Percentiles rank a stretch among this genome's conserved stretches.
Evolutionary conservation across 2,888 invertebrate genomes (phyloP).

Genomic region (Villa cingulata): DNA sequence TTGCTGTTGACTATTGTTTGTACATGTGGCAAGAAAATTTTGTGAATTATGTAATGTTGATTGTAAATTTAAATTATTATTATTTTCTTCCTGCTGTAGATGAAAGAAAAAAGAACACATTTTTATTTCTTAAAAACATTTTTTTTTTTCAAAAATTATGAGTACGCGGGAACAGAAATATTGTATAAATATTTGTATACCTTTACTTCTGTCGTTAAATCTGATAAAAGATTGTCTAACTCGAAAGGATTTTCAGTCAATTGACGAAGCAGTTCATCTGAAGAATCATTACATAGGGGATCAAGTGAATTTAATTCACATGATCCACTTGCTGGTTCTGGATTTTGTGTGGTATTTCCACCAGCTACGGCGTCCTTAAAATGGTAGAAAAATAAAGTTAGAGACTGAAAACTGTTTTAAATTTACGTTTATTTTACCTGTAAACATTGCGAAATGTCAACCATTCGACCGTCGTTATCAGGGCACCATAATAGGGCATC

Average conservation of each 20-base stretch:
- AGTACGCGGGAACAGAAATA: too few relatives aligned
- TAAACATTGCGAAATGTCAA: slow-evolving; percentile 77
- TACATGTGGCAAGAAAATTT: slow-evolving; percentile 24
- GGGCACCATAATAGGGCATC: slow-evolving; percentile 90
- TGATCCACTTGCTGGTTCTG: slow-evolving; percentile 20
- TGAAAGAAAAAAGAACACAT: slow-evolving; percentile 14
- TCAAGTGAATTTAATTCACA: slow-evolving; percentile 30
- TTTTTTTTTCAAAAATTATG: too few relatives aligned
- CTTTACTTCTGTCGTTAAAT: slow-evolving; percentile 63
- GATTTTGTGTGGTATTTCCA: slow-evolving; percentile 22
- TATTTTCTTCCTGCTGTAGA: slow-evolving; percentile 34
- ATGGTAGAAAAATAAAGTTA: not conserved
- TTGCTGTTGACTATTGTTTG: slow-evolving; percentile 19
- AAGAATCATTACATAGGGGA: slow-evolving; percentile 42
- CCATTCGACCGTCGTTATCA: slow-evolving; percentile 89
- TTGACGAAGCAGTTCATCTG: slow-evolving; percentile 69
- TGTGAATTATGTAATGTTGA: slow-evolving; percentile 30
- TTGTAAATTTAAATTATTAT: slow-evolving; percentile 27
- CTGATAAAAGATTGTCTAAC: slow-evolving; percentile 68
- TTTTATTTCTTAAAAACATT: not conserved
- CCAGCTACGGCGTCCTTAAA: slow-evolving; percentile 18
- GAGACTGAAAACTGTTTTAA: not conserved
- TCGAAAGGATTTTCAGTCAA: slow-evolving; percentile 74
- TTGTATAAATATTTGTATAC: too few relatives aligned
- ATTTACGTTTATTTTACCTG: slow-evolving; percentile 45